Base-by-base conservation (phyloP, 2,797 vertebrate genomes). In the Poeciliopsis presidionis region DNA sequence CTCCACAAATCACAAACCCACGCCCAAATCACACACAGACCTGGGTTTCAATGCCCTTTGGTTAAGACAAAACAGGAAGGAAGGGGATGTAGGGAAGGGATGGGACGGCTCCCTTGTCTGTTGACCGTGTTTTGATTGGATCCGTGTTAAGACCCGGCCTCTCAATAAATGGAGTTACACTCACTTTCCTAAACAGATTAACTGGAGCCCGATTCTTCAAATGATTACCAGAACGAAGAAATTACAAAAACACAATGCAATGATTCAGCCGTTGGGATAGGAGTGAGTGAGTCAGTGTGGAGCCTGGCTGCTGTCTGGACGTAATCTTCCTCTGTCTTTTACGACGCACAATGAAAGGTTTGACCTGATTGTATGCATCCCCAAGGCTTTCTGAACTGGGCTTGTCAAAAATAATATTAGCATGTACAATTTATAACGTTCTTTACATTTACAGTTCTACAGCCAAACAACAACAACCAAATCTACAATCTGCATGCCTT, bases 61-160 rank as follows among this genome's bases (percentile, higher is more conserved):
- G 77, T 79, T 81, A 46, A 88, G 80, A 65, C 78, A 69, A 91
- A 90, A 86, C 89, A 92, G 90, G 91, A 93, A 89, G 83, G 28
- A 16, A 71, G 72, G 79, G 79, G 85, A 81, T 78, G 72, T 7
- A 45, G 55, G 83, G 84, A 84, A 81, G 61, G 77, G 79, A 86
- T 72, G 80, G 55, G 87, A 90, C 53, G 69, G 45, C 72, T 88
- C 81, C 63, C 79, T 78, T 87, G 81, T 88, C 84, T 87, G 67
- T 81, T 30, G 25, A 30, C 49, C 39, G 72, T 90, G 81, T 93
- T 92, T 86, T 86, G 80, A 49, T 90, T 90, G 83, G 88, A 91
- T 36, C 76, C 33, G 30, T 45, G 76, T 71, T 81, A 69, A 39
- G 61, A 67, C 59, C 49, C 72, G 36, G 28, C 47, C 78, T 75